phyloP scores from a whole-genome alignment of 1,140 invertebrate genomes.

The Oryzaephilus surinamensis region DNA sequence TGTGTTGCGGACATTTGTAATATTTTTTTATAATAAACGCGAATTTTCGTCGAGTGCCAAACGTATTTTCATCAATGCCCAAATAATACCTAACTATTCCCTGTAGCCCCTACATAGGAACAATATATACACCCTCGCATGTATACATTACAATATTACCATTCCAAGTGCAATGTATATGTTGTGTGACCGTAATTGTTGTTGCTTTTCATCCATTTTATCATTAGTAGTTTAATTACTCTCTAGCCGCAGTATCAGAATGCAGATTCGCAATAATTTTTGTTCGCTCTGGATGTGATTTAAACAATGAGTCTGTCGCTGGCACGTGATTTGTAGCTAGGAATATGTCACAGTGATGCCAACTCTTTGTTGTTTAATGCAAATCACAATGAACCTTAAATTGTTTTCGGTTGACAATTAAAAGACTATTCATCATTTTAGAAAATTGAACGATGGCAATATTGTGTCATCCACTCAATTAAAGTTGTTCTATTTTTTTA shows the following conservation, averaged over 20 bases:
- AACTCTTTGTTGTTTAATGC: constrained; percentile 6
- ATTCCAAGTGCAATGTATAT: constrained; percentile 6
- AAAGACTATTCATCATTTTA: too few species aligned
- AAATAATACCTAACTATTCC: constrained; percentile 4
- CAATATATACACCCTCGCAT: too few species aligned
- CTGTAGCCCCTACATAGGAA: constrained; percentile 4
- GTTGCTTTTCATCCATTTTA: neutral
- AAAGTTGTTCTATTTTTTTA: too few species aligned
- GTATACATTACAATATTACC: constrained; percentile 5
- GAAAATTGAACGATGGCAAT: constrained; percentile 2
- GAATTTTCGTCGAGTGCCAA: too few species aligned
- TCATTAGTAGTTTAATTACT: neutral
- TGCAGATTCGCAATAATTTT: constrained; percentile 6
- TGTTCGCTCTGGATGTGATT: constrained; percentile 8
- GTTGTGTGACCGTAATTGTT: constrained; percentile 4
- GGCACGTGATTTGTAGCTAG: constrained; percentile 6
- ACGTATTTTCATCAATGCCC: too few species aligned
- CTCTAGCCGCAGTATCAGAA: neutral
- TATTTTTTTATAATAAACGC: too few species aligned
- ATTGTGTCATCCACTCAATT: neutral
- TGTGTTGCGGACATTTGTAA: too few species aligned
- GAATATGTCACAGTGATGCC: constrained; percentile 2
- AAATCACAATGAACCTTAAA: constrained; percentile 5
- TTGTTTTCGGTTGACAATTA: constrained; percentile 2
- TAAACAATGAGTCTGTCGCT: constrained; percentile 6